These are phyloP conservation scores for Danio kyathit DNA, from an alignment of 2,797 vertebrate genomes.

Conservation along the genomic window DNA sequence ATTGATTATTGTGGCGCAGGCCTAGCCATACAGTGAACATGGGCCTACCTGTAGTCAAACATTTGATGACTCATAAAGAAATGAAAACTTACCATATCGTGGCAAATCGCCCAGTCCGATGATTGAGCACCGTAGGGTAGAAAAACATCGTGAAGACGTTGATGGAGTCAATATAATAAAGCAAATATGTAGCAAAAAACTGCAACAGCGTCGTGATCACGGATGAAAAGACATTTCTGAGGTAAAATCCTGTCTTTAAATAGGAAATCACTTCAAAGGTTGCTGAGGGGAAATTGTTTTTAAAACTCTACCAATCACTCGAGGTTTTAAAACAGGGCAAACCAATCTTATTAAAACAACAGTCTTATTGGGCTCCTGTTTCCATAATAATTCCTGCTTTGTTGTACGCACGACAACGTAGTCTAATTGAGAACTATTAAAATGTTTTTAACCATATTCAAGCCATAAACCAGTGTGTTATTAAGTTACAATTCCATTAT, in stretches of 20 bases:
- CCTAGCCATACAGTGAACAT: not conserved
- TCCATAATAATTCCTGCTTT: slow-evolving; percentile 1
- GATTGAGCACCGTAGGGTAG: slow-evolving; percentile 74
- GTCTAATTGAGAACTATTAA: not conserved
- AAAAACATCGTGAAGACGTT: slow-evolving; percentile 72
- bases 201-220: not conserved
- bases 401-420: not conserved
- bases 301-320: slow-evolving; percentile 29
- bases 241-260: not conserved
- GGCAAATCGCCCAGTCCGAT: slow-evolving; percentile 77
- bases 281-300: slow-evolving; percentile 43
- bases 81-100: slow-evolving; percentile 79
- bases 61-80: not conserved
- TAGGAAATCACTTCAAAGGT: slow-evolving; percentile 20
- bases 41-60: not conserved
- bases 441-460: not conserved
- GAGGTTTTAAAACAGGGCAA: not conserved
- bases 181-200: not conserved
- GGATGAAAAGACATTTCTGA: slow-evolving; percentile 37
- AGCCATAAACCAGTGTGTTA: not conserved
- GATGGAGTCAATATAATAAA: not conserved
- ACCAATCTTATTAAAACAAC: slow-evolving; percentile 26
- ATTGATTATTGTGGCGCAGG: too few relatives aligned
- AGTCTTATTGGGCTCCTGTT: slow-evolving; percentile 37
- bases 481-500: too few relatives aligned